Evolutionary conservation across 2,888 invertebrate genomes (phyloP), one percentile per base, ranked within the genome.

Genomic region (Meghimatium bilineatum): DNA sequence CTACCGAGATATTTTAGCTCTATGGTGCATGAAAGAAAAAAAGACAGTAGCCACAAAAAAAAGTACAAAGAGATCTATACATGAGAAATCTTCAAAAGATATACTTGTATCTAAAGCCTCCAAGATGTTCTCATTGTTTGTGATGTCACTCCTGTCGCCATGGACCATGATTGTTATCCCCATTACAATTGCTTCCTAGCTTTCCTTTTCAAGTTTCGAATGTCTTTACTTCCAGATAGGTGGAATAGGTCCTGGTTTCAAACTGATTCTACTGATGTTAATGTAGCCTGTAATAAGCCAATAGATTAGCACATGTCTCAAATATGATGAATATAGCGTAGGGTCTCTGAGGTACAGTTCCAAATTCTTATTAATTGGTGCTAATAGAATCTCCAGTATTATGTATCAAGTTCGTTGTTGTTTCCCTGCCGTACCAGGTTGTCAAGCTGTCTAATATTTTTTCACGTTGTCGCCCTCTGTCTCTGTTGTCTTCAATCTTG

Each of bases 331-430:
- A 36, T 76, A 84, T 23, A 74, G 49, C 17, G 84, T 84, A 38
- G 84, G 84, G 32, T 84, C 80, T 44, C 75, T 80, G 34, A 84
- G 80, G 44, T 84, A 84, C 12, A 84, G 80, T 34, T 80, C 52
- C 26, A 80, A 38, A 14, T 75, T 34, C 26, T 67, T 52, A 52
- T 79, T 63, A 32, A 83, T 20, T 52, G 80, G 75, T 12, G 75
- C 75, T 76, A 84, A 52, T 36, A 84, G n/a, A n/a, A n/a, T n/a
- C n/a, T n/a, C n/a, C n/a, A n/a, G n/a, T n/a, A n/a, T n/a, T n/a
- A n/a, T n/a, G n/a, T n/a, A n/a, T n/a, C n/a, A n/a, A n/a, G n/a
- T n/a, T n/a, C n/a, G n/a, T n/a, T n/a, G n/a, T n/a, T n/a, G n/a
- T n/a, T n/a, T n/a, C n/a, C n/a, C n/a, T n/a, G n/a, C n/a, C n/a